These are phyloP conservation scores for Dendrocopos noguchii DNA, from an alignment of 2,113 vertebrate species.

Conservation along the genomic window DNA sequence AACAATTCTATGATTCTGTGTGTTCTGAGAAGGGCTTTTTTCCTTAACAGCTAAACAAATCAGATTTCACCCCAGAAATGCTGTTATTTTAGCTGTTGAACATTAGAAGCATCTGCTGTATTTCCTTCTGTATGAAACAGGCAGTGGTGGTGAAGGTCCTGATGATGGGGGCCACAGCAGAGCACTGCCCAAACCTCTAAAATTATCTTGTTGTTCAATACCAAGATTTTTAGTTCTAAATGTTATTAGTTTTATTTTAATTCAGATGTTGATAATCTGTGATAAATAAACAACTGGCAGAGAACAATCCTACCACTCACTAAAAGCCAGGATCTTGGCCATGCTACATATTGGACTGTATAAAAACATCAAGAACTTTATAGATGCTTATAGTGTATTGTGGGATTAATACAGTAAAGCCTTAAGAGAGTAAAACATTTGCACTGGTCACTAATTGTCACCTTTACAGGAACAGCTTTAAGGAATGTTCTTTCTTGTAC, in stretches of 20 bases:
- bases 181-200: neutral
- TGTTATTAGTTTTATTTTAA: neutral
- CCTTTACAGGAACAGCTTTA: neutral
- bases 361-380: neutral
- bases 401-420: neutral
- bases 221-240: neutral
- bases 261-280: neutral
- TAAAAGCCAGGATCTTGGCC: neutral
- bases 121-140: neutral
- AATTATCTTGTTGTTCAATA: neutral
- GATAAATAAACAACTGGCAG: neutral
- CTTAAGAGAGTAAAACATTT: neutral
- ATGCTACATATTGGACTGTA: neutral
- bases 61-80: accelerated
- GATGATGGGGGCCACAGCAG: neutral
- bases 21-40: neutral
- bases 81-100: neutral
- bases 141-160: neutral
- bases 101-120: neutral
- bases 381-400: neutral
- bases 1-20: too few relatives aligned
- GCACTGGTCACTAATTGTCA: neutral
- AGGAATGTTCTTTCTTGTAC: neutral
- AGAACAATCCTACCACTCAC: neutral
- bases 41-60: neutral